Conservation (phyloP, 2,113 vertebrate species). For the Scolopax mira region DNA sequence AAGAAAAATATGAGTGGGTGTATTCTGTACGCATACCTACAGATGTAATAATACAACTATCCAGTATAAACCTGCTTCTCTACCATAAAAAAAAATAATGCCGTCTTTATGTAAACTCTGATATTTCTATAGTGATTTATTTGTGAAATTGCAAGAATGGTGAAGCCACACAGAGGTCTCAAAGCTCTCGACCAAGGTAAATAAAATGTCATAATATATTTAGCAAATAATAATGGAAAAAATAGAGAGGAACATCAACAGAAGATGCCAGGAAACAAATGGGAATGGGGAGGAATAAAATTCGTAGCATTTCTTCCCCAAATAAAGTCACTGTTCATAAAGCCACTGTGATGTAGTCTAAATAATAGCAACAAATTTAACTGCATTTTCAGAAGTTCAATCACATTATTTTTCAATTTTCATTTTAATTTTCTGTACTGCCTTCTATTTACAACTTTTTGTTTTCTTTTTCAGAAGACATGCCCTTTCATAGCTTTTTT, state of each 20-base stretch:
- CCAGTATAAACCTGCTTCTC: not conserved
- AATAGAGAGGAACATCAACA: constrained; percentile 14
- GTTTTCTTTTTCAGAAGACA: constrained; percentile 11
- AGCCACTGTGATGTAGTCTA: not conserved
- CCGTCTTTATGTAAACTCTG: not conserved
- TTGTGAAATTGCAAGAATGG: constrained; percentile 42
- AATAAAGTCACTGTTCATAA: not conserved
- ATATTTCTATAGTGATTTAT: constrained; percentile 53
- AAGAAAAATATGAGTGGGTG: not conserved
- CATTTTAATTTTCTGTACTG: not conserved
- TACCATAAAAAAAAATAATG: constrained; percentile 34
- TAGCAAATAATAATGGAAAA: constrained; percentile 47
- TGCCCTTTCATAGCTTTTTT: constrained; percentile 8
- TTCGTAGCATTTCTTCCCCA: not conserved
- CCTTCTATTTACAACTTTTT: not conserved
- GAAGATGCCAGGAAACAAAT: not conserved
- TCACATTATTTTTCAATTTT: not conserved
- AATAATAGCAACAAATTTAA: not conserved
- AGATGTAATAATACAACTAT: not conserved
- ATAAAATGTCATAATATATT: constrained; percentile 64
- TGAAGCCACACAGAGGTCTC: constrained; percentile 23
- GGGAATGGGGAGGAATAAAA: not conserved
- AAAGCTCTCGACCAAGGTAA: constrained; percentile 40
- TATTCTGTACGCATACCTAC: not conserved
- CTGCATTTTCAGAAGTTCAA: not conserved